These are phyloP conservation scores for Acrocephalus scirpaceus DNA, from an alignment of 2,797 vertebrate species.

Conservation along the genomic window DNA sequence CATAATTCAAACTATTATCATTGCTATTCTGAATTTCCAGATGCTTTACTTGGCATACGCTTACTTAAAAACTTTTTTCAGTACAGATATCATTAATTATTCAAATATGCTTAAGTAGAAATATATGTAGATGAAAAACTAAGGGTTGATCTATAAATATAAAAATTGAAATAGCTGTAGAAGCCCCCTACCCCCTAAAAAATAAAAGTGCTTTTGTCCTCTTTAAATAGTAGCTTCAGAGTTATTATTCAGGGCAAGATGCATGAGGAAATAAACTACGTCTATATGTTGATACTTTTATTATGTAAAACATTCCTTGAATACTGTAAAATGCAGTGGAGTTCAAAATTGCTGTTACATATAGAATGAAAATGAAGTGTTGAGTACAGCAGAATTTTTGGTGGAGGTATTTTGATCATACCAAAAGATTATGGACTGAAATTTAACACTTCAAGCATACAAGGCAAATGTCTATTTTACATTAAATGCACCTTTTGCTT, in stretches of 20 bases:
- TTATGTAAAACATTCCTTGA: neutral
- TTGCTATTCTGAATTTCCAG: slow-evolving; percentile 14
- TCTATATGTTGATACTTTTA: neutral
- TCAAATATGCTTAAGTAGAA: neutral
- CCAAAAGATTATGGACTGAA: neutral
- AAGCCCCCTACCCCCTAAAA: rapidly evolving
- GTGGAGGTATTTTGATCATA: neutral
- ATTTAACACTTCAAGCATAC: neutral
- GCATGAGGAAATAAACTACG: neutral
- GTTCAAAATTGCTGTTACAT: neutral
- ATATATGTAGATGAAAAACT: neutral
- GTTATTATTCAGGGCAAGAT: neutral
- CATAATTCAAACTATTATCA: neutral
- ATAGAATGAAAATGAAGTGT: neutral
- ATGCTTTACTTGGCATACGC: neutral
- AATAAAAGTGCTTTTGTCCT: neutral
- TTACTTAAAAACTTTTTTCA: neutral
- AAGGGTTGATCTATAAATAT: neutral
- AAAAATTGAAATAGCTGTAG: neutral
- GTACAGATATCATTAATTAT: neutral
- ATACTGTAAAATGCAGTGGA: neutral
- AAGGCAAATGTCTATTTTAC: neutral
- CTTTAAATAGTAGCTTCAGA: neutral
- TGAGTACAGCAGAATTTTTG: neutral
- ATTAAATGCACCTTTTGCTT: neutral